phyloP scores from a whole-genome alignment of 2,888 invertebrate species.

The Cerastoderma edule region DNA sequence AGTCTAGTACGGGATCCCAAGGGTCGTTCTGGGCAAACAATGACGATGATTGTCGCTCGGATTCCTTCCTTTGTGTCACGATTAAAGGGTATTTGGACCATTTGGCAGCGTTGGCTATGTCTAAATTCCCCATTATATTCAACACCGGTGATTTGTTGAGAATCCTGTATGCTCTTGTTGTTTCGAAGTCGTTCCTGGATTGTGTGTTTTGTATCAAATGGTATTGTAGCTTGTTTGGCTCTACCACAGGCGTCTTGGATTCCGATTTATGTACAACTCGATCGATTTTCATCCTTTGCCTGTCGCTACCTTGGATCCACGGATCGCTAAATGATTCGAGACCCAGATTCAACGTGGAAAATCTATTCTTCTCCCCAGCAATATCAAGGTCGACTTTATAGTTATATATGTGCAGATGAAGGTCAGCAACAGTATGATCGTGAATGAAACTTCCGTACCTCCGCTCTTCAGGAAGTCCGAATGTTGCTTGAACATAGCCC shows the following conservation, averaged over 20 bases:
- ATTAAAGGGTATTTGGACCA: conserved; percentile 73
- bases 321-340: conserved; percentile 53
- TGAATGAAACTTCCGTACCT: conserved; percentile 65
- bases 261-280: conserved; percentile 20
- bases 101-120: conserved; percentile 58
- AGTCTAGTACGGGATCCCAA: conserved; percentile 69
- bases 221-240: conserved; percentile 38
- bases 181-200: conserved; percentile 28
- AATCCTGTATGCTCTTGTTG: conserved; percentile 68
- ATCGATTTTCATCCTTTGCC: conserved; percentile 30
- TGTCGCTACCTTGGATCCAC: conserved; percentile 41
- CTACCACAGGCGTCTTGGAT: conserved; percentile 15
- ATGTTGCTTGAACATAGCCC: conserved; percentile 71
- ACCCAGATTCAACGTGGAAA: conserved; percentile 55
- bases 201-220: conserved; percentile 38
- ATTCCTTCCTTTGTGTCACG: conserved; percentile 73
- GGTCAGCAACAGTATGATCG: conserved; percentile 63
- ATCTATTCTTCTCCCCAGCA: conserved; percentile 65
- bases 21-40: conserved; percentile 73
- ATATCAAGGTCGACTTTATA: conserved; percentile 78
- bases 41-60: conserved; percentile 68
- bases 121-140: conserved; percentile 60
- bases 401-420: conserved; percentile 75
- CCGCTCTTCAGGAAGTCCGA: conserved; percentile 50
- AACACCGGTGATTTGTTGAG: conserved; percentile 57